Conservation (phyloP, 2,888 invertebrate species). For the Harpalus rubripes region DNA sequence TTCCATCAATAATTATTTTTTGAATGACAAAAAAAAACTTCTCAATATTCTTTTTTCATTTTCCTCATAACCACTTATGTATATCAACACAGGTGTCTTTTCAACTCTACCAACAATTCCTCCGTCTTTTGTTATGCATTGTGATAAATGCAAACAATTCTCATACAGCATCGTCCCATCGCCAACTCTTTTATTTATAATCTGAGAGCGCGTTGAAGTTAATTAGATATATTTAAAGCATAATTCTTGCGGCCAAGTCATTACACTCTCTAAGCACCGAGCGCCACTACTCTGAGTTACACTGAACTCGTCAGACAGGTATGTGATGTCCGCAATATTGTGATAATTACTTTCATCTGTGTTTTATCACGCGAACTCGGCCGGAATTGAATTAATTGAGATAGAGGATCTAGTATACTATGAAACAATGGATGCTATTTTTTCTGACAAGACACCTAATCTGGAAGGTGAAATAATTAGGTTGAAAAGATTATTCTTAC, state of each 20-base stretch:
- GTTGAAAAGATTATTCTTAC: neutral
- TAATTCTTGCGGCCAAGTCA: slow-evolving; percentile 45
- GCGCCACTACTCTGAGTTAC: slow-evolving; percentile 22
- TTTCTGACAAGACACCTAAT: slow-evolving; percentile 5
- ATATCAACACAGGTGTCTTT: slow-evolving; percentile 26
- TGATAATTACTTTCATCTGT: slow-evolving; percentile 43
- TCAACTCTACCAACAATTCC: slow-evolving; percentile 4
- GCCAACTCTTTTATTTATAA: slow-evolving; percentile 33
- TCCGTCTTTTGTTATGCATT: slow-evolving; percentile 15
- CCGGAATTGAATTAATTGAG: slow-evolving; percentile 38
- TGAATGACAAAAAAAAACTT: neutral
- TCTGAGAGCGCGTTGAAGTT: neutral
- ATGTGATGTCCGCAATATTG: slow-evolving; percentile 1
- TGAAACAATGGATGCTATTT: slow-evolving; percentile 30
- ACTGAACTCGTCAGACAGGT: slow-evolving; percentile 38
- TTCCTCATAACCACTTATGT: neutral
- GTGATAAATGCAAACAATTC: slow-evolving; percentile 42
- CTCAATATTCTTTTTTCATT: neutral
- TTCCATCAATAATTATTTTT: no score
- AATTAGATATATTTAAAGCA: slow-evolving; percentile 51
- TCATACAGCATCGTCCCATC: neutral
- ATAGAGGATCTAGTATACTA: neutral
- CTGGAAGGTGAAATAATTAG: neutral
- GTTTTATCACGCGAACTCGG: slow-evolving; percentile 31
- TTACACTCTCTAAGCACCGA: slow-evolving; percentile 26